phyloP scores from a whole-genome alignment of 2,113 vertebrate genomes.

The Syrmaticus mikado region DNA sequence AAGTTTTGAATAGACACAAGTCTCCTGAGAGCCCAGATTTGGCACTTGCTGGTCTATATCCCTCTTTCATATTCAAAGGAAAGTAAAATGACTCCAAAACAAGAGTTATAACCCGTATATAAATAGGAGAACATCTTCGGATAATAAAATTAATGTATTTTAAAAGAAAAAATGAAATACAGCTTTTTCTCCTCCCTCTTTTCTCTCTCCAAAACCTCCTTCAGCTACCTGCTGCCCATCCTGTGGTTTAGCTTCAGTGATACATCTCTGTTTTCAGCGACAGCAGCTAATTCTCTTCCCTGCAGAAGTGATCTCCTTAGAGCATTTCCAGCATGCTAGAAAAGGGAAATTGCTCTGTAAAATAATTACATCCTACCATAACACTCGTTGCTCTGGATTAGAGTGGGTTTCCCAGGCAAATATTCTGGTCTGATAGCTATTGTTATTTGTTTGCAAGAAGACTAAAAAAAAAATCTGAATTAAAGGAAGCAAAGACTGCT shows the following conservation, averaged over 20 bases:
- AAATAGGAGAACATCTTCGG: background rate
- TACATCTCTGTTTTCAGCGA: background rate
- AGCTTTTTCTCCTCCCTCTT: background rate
- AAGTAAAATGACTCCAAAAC: background rate
- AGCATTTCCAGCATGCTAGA: background rate
- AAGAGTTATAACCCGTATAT: background rate
- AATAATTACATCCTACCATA: background rate
- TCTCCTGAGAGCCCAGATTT: background rate
- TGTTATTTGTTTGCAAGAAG: background rate
- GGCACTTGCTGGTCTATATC: background rate
- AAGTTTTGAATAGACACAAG: background rate
- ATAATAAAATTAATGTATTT: background rate
- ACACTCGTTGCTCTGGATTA: background rate
- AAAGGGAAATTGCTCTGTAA: background rate
- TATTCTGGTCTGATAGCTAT: background rate
- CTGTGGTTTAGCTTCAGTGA: background rate
- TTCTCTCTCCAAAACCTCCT: background rate
- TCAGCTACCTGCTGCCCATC: background rate
- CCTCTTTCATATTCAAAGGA: background rate
- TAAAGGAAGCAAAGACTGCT: background rate
- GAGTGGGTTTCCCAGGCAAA: background rate
- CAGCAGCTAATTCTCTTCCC: background rate
- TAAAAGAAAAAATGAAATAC: background rate
- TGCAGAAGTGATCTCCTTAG: background rate
- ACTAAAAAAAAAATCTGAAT: conserved; percentile 5